Conservation (phyloP, 2,113 vertebrate species). For the Myodes glareolus region DNA sequence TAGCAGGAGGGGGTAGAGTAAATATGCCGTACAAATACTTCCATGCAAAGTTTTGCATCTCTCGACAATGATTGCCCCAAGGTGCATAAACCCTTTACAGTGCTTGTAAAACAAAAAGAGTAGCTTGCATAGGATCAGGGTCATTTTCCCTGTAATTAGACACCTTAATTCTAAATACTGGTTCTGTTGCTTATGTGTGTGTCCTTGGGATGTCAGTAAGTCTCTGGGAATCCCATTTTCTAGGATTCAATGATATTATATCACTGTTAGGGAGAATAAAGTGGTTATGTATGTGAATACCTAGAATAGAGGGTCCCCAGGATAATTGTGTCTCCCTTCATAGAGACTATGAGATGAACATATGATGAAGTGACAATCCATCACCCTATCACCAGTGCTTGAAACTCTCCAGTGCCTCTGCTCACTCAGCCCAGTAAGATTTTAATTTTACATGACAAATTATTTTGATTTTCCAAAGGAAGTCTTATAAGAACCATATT, state of each 20-base stretch:
- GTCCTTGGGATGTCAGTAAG: not conserved
- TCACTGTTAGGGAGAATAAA: not conserved
- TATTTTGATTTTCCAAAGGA: slow-evolving; percentile 41
- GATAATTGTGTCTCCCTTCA: not conserved
- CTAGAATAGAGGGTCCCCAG: not conserved
- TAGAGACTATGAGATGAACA: not conserved
- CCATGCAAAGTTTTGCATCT: not conserved
- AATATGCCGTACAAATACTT: not conserved
- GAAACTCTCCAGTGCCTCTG: not conserved
- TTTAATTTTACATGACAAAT: slow-evolving; percentile 29
- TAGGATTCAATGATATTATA: not conserved
- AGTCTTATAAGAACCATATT: slow-evolving; percentile 18
- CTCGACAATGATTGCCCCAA: not conserved
- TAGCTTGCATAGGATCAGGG: not conserved
- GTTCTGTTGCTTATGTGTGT: not conserved
- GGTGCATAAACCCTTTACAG: not conserved
- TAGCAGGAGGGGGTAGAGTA: not conserved
- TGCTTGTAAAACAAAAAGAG: not conserved
- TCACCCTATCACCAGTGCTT: not conserved
- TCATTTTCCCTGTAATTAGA: not conserved
- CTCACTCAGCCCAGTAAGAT: not conserved
- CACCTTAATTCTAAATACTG: not conserved
- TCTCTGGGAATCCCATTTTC: not conserved
- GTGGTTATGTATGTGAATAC: not conserved
- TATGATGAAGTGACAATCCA: not conserved